These are phyloP conservation scores for Darevskia mixta DNA, from an alignment of 2,797 vertebrate genomes.

Conservation along the genomic window DNA sequence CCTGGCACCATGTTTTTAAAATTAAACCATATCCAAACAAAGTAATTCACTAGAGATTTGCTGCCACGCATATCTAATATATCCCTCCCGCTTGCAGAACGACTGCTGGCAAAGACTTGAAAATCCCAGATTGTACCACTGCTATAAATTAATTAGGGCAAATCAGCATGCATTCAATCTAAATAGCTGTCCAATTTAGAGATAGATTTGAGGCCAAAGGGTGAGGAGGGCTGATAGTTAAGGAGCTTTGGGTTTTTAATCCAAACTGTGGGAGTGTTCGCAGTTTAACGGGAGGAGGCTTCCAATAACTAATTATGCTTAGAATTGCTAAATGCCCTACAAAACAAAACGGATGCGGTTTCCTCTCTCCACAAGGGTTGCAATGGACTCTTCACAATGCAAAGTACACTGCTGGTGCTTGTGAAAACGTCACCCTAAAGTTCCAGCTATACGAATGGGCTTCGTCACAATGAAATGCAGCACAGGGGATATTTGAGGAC, in stretches of 20 bases:
- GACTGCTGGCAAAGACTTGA: not conserved
- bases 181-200: not conserved
- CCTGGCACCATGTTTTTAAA: not conserved
- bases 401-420: not conserved
- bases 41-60: not conserved
- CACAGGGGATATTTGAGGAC: not conserved
- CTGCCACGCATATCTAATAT: not conserved
- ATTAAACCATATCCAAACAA: not conserved
- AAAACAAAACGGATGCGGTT: rapidly evolving
- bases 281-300: not conserved
- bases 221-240: not conserved
- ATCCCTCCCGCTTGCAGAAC: not conserved
- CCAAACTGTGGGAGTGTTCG: not conserved
- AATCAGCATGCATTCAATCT: not conserved
- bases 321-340: not conserved
- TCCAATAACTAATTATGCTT: constrained; percentile 16
- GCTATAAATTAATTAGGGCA: not conserved
- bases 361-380: not conserved
- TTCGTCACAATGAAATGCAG: not conserved
- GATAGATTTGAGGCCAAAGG: not conserved
- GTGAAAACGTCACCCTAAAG: not conserved
- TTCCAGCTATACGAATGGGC: not conserved
- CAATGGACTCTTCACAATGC: not conserved
- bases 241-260: not conserved
- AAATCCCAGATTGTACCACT: not conserved